Conservation (phyloP, 2,888 invertebrate genomes). For the Phyto melanocephala region DNA sequence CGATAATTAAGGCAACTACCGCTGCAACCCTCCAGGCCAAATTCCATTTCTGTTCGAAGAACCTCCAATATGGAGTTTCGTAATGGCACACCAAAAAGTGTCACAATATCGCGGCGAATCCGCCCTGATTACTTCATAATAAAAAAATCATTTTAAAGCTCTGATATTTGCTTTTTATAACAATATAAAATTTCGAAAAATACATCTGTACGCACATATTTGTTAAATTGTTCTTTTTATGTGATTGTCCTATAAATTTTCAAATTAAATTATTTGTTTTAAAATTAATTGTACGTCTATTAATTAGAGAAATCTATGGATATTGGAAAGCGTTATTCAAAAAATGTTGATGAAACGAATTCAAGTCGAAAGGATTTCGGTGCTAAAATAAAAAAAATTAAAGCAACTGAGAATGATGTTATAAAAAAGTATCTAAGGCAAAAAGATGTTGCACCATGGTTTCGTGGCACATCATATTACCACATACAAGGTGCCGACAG, state of each 20-base stretch:
- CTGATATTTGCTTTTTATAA: not conserved
- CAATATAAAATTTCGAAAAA: too few relatives aligned
- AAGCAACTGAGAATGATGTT: not conserved
- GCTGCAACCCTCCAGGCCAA: too few relatives aligned
- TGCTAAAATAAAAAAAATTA: not conserved
- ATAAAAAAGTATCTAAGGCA: slow-evolving; percentile 22
- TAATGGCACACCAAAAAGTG: too few relatives aligned
- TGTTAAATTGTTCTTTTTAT: too few relatives aligned
- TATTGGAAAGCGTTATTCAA: not conserved
- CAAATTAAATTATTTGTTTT: not conserved
- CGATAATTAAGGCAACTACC: too few relatives aligned
- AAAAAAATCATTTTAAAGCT: too few relatives aligned
- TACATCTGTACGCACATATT: too few relatives aligned
- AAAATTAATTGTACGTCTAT: slow-evolving; percentile 13
- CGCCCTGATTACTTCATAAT: too few relatives aligned
- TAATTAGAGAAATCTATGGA: not conserved
- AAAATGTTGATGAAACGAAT: not conserved
- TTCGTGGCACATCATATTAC: slow-evolving; percentile 71
- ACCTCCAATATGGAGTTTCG: too few relatives aligned
- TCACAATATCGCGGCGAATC: too few relatives aligned
- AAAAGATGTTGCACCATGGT: slow-evolving; percentile 72
- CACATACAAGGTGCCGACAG: slow-evolving; percentile 70
- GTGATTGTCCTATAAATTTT: not conserved
- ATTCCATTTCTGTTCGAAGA: too few relatives aligned
- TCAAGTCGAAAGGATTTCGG: not conserved